phyloP scores from a whole-genome alignment of 1,140 invertebrate species.

The Trichonephila inaurata region DNA sequence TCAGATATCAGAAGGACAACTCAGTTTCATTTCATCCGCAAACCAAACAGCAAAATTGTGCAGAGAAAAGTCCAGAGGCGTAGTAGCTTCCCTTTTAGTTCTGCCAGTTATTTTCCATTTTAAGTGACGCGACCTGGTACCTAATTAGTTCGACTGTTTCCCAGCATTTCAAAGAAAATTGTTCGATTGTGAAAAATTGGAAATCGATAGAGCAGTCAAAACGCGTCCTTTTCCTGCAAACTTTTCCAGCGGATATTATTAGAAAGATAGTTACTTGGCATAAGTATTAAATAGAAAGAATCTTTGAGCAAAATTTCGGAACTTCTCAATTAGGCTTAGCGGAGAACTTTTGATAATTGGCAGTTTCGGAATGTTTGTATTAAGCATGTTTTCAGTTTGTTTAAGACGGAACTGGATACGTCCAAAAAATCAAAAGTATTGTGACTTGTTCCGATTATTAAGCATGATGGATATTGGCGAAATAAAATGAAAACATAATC shows the following conservation, averaged over 20 bases:
- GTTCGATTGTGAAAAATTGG: slow-evolving; percentile 48
- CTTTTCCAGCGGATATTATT: slow-evolving; percentile 15
- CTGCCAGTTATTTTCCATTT: slow-evolving; percentile 14
- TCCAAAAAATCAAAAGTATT: not conserved
- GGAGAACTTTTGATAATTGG: slow-evolving; percentile 7
- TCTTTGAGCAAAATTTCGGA: not conserved
- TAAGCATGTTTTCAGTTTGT: not conserved
- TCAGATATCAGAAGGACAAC: not conserved
- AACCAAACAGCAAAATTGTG: not conserved
- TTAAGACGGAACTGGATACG: not conserved
- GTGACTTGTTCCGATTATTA: no score
- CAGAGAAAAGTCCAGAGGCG: not conserved
- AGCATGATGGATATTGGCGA: no score
- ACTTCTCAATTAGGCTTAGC: slow-evolving; percentile 29
- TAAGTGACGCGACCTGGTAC: not conserved
- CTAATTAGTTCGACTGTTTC: slow-evolving; percentile 21
- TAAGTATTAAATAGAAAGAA: not conserved
- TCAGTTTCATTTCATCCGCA: not conserved
- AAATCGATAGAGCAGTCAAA: slow-evolving; percentile 21
- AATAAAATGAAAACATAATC: no score
- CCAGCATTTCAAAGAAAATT: not conserved
- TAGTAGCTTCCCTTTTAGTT: not conserved
- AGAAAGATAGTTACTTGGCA: not conserved
- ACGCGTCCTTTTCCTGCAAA: not conserved
- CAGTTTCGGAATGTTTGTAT: not conserved